phyloP scores from a whole-genome alignment of 2,797 vertebrate genomes.

The Margarornis squamiger region DNA sequence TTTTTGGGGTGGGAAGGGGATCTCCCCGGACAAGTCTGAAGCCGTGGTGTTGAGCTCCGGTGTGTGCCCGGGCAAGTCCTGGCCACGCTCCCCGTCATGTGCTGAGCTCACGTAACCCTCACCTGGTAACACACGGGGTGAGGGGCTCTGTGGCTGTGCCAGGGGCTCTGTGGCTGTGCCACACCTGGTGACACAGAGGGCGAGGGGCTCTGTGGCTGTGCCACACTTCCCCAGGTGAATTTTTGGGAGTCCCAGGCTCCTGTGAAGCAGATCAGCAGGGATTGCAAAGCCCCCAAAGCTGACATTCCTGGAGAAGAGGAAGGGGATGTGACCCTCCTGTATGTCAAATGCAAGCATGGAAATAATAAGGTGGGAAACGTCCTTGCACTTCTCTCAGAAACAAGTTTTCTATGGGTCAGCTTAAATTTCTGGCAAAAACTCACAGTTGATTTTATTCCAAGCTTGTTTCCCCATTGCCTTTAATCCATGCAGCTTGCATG shows the following conservation, averaged over 20 bases:
- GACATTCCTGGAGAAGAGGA: not conserved
- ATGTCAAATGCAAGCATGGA: not conserved
- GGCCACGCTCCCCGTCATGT: fast-evolving
- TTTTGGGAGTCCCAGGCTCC: not conserved
- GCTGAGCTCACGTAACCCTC: not conserved
- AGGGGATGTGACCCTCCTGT: not conserved
- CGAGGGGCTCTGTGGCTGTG: not conserved
- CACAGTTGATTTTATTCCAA: not conserved
- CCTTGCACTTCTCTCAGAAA: not conserved
- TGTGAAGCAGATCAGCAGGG: not conserved
- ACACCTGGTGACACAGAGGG: not conserved
- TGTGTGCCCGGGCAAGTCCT: not conserved
- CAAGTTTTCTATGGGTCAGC: slow-evolving; percentile 13
- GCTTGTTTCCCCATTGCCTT: not conserved
- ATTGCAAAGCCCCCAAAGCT: not conserved
- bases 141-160: not conserved
- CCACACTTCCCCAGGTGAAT: not conserved
- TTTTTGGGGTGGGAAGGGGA: not conserved
- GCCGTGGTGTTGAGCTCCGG: not conserved
- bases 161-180: not conserved
- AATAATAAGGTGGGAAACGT: slow-evolving; percentile 3
- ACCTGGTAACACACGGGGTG: not conserved
- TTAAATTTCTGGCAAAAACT: slow-evolving; percentile 27
- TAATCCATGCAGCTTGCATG: not conserved
- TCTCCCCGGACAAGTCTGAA: not conserved